Evolutionary conservation across 2,888 invertebrate genomes (phyloP).

Genomic region (Caenorhabditis sinica): DNA sequence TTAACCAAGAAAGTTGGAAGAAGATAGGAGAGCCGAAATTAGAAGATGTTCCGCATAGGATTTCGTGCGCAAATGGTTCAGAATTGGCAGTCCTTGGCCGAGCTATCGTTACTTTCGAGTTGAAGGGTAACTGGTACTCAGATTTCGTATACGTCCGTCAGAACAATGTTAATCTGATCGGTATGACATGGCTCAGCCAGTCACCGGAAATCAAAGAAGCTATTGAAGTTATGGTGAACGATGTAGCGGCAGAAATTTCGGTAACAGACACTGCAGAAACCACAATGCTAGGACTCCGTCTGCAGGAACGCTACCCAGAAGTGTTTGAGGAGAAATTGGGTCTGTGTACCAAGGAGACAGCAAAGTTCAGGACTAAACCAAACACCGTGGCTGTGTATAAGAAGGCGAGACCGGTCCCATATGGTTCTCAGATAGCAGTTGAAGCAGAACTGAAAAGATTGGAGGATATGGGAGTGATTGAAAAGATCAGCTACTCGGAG

Average conservation of each 20-base stretch:
- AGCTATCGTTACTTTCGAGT: neutral
- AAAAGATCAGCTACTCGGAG: neutral
- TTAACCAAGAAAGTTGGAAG: constrained; percentile 10
- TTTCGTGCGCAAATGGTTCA: constrained; percentile 24
- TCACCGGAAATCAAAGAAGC: neutral
- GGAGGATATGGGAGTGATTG: neutral
- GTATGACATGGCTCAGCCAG: constrained; percentile 23
- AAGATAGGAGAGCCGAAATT: constrained; percentile 25
- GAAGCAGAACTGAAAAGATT: neutral
- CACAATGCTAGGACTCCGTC: no score
- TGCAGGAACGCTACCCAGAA: neutral
- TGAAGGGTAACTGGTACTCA: neutral
- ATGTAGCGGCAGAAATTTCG: neutral
- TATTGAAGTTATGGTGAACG: neutral
- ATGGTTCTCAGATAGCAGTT: neutral
- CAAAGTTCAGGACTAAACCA: neutral
- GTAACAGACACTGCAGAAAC: no score
- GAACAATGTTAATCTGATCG: neutral
- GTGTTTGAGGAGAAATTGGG: neutral
- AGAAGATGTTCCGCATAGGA: neutral
- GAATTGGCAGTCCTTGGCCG: constrained; percentile 1
- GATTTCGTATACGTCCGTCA: constrained; percentile 3
- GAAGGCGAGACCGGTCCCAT: neutral
- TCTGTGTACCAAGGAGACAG: neutral
- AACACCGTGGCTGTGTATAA: neutral